Conservation (phyloP, 2,113 vertebrate genomes). For the Andinoacara biseriatus region DNA sequence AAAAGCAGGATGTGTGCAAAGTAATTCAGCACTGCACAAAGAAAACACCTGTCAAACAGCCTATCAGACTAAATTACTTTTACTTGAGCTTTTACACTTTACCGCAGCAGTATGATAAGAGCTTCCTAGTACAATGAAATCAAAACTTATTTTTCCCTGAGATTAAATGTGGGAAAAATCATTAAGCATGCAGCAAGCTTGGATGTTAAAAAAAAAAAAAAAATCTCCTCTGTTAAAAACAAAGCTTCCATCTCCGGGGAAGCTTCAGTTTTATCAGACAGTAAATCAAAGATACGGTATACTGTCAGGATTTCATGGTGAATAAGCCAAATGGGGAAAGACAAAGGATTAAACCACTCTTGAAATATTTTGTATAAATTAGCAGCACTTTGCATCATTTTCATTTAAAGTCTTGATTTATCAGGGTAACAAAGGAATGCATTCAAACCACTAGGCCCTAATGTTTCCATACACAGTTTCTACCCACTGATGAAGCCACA, state of each 20-base stretch:
- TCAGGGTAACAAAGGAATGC: not conserved
- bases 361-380: not conserved
- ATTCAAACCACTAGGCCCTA: not conserved
- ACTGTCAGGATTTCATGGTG: not conserved
- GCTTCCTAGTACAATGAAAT: slow-evolving; percentile 16
- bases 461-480: not conserved
- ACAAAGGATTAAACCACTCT: not conserved
- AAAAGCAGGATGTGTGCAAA: not conserved
- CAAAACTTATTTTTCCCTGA: slow-evolving; percentile 12
- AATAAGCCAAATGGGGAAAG: not conserved
- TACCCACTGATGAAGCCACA: not conserved
- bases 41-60: not conserved
- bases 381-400: not conserved
- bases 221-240: too few relatives aligned
- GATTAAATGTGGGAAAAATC: slow-evolving; percentile 14
- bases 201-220: not conserved
- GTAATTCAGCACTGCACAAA: not conserved
- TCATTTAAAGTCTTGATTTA: not conserved
- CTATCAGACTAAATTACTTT: slow-evolving; percentile 41
- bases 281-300: slow-evolving; percentile 12
- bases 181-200: not conserved
- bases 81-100: slow-evolving; percentile 16
- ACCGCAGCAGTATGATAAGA: not conserved
- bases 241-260: not conserved
- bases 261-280: not conserved